A percentile compares a stretch with the other conserved stretches of the same genome.
Conservation (phyloP, 2,888 invertebrate species). For the Chelonus formosanus region DNA sequence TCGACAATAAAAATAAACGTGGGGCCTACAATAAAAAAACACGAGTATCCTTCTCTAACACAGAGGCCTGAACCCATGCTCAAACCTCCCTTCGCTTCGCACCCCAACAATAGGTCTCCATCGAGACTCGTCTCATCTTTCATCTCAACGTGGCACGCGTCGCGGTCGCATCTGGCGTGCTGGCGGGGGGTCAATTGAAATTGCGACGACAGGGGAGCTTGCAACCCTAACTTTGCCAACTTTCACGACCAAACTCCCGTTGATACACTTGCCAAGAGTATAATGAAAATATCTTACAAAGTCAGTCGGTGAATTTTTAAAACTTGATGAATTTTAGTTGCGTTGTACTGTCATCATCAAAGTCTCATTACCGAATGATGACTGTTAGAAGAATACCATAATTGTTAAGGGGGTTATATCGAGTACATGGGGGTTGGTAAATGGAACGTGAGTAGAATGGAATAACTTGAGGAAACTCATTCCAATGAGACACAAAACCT, state of each 20-base stretch:
- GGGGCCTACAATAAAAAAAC: conserved; percentile 34
- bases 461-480: conserved; percentile 24
- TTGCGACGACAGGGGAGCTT: conserved; percentile 45
- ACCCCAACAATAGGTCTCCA: conserved; percentile 35
- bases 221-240: conserved; percentile 1
- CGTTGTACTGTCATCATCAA: conserved; percentile 9
- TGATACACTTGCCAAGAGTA: conserved; percentile 19
- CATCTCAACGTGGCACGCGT: conserved; percentile 61
- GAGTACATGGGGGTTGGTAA: conserved; percentile 6
- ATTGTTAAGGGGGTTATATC: background rate
- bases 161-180: conserved; percentile 59
- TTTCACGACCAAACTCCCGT: background rate
- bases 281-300: conserved; percentile 1
- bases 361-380: conserved; percentile 20
- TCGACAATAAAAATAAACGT: conserved; percentile 47
- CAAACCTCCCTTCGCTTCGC: background rate
- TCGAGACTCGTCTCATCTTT: conserved; percentile 56
- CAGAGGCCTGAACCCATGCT: conserved; percentile 12
- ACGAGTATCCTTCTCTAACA: conserved; percentile 27
- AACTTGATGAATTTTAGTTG: background rate
- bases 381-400: conserved; percentile 4
- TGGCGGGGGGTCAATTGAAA: conserved; percentile 61
- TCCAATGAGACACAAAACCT: conserved; percentile 12
- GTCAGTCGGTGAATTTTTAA: background rate
- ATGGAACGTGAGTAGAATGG: conserved; percentile 31